Evolutionary conservation across 2,113 vertebrate species (phyloP), one percentile per base, ranked within the genome.

Genomic region (Hippopotamus amphibius): DNA sequence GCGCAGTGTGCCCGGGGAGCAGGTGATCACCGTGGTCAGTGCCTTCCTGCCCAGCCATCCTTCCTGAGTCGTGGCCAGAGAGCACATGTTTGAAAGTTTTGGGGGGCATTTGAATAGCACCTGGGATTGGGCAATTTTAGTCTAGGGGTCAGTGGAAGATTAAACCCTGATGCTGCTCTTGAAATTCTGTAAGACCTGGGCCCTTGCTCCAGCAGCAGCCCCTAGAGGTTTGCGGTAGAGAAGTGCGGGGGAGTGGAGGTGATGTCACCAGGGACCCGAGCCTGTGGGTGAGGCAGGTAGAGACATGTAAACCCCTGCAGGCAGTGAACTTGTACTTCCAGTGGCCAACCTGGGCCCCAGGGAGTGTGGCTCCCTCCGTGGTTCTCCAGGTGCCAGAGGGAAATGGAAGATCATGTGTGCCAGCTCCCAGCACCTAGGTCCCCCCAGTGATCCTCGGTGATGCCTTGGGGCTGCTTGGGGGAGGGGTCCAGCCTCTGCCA

Each of bases 11-110:
- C 2, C 7, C 0, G 24, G 6, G 6, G 28, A 17, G 19, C 19
- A 21, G 53, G 11, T 5, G 13, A 11, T 46, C 0, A 0, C 3
- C 0, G 30, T 1, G 16, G 48, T 7, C 50, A 0, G 2, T 3
- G 21, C 19, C 6, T 17, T 66, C 17, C 48, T 33, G 74, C n/a
- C 59, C 4, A 4, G 15, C 13, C 10, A 0, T 16, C 63, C 66
- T 19, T 3, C 48, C 15, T 0, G 7, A 22, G 6, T 74, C 9
- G 4, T 5, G 1, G 66, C 15, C 37, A 59, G 22, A 46, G 43
- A 50, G 16, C 12, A 14, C 17, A 14, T 13, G 3, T 21, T 8
- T 14, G 10, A 30, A 22, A 10, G 9, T 12, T 33, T 2, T 21
- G 14, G 61, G 26, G 9, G 16, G n/a, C 43, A n/a, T 81, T 53